A percentile compares a stretch with the other conserved stretches of the same genome.
phyloP scores from a whole-genome alignment of 2,797 vertebrate species.

The Halcyon badia region DNA sequence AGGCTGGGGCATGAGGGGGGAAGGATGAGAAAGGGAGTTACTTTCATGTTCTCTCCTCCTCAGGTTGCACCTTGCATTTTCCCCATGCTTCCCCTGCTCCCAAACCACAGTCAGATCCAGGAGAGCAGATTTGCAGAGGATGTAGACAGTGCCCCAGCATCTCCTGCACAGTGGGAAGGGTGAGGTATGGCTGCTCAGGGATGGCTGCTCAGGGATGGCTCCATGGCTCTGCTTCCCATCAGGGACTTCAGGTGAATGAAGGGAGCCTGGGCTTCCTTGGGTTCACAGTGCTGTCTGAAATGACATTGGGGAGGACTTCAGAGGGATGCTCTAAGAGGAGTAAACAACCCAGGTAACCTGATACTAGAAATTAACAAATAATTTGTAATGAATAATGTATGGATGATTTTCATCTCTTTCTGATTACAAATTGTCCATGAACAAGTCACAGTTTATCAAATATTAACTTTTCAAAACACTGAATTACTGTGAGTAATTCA shows the following conservation, averaged over 20 bases:
- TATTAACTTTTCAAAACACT: neutral
- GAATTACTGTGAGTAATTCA: slow-evolving; percentile 7
- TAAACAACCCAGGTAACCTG: neutral
- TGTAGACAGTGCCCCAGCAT: neutral
- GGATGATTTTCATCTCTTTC: neutral
- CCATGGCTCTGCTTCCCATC: fast-evolving
- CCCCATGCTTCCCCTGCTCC: fast-evolving
- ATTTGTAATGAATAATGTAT: neutral
- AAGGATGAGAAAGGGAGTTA: fast-evolving
- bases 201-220: fast-evolving
- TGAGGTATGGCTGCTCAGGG: fast-evolving
- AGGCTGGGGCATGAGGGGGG: neutral
- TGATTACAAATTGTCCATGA: neutral
- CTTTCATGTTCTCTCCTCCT: neutral
- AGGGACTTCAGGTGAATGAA: fast-evolving
- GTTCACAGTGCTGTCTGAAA: neutral
- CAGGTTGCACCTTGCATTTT: fast-evolving
- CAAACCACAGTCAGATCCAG: fast-evolving
- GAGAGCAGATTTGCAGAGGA: neutral
- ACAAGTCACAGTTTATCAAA: neutral
- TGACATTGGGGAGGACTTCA: fast-evolving
- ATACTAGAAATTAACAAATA: neutral
- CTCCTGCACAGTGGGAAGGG: fast-evolving
- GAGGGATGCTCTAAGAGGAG: neutral
- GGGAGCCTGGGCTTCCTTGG: fast-evolving